These are phyloP conservation scores for Syrmaticus mikado DNA, from an alignment of 2,113 vertebrate genomes.

Conservation along the genomic window DNA sequence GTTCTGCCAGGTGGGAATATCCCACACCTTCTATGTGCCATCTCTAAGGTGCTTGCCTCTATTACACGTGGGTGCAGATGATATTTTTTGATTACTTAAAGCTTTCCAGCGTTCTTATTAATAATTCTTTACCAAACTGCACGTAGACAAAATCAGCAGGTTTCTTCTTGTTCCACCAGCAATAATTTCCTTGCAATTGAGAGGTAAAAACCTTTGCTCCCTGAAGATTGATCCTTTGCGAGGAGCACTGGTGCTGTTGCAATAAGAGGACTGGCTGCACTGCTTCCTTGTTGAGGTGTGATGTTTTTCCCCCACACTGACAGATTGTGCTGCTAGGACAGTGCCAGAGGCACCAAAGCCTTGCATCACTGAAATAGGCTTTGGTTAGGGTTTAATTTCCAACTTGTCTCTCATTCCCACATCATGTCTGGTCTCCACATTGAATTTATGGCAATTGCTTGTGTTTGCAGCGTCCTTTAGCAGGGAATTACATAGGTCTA, in stretches of 20 bases:
- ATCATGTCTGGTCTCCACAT: not conserved
- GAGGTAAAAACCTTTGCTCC: not conserved
- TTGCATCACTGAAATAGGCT: fast-evolving
- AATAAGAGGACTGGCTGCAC: not conserved
- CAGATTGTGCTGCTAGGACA: not conserved
- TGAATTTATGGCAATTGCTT: not conserved
- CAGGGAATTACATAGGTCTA: not conserved
- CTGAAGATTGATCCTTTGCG: not conserved
- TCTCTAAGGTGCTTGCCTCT: not conserved
- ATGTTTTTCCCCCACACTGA: not conserved
- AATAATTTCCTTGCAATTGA: not conserved
- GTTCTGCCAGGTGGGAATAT: fast-evolving
- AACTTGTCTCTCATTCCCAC: not conserved
- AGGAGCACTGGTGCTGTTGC: not conserved
- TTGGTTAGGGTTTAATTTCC: not conserved
- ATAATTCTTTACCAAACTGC: not conserved
- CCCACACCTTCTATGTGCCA: not conserved
- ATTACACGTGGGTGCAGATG: not conserved
- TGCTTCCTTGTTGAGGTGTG: not conserved
- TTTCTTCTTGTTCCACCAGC: not conserved
- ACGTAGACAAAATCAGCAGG: not conserved
- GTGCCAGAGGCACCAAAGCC: not conserved
- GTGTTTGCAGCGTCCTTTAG: not conserved
- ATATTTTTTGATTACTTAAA: not conserved
- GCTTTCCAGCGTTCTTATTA: not conserved